A percentile compares a stretch with the other conserved stretches of the same genome.
Evolutionary conservation across 2,888 invertebrate genomes (phyloP).

Genomic region (Drosophila barbarae): DNA sequence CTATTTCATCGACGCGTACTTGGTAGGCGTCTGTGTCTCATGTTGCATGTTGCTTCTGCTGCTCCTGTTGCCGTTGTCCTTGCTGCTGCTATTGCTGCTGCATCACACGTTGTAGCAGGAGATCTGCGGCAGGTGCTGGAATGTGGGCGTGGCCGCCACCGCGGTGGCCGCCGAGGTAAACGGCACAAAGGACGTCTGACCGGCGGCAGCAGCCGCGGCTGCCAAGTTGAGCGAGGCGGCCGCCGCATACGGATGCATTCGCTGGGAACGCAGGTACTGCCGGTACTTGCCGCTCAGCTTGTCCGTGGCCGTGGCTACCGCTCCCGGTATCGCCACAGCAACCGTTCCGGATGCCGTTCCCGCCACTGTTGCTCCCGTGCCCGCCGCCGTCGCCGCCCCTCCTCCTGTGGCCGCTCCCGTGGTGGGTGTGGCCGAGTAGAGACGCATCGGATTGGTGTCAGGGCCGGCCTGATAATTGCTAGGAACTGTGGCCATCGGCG

Average conservation of each 20-base stretch:
- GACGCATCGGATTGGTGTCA: slow-evolving; percentile 76
- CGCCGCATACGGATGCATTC: slow-evolving; percentile 82
- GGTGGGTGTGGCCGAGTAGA: slow-evolving; percentile 46
- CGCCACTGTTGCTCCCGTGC: slow-evolving; percentile 23
- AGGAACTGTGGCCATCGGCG: slow-evolving; percentile 80
- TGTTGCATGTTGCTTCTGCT: slow-evolving; percentile 34
- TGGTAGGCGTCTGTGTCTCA: slow-evolving; percentile 66
- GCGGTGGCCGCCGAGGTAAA: slow-evolving; percentile 73
- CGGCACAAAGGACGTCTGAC: slow-evolving; percentile 80
- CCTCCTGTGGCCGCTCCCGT: slow-evolving; percentile 49
- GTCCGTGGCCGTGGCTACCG: slow-evolving; percentile 61
- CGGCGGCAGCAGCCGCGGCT: slow-evolving; percentile 75
- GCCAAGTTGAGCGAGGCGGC: slow-evolving; percentile 77
- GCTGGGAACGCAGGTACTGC: slow-evolving; percentile 82
- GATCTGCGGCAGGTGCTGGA: slow-evolving; percentile 81
- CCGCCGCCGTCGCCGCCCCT: slow-evolving; percentile 31
- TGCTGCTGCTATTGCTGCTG: slow-evolving; percentile 38
- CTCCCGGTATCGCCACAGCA: slow-evolving; percentile 26
- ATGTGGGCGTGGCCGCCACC: slow-evolving; percentile 76
- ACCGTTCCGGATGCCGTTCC: slow-evolving; percentile 18
- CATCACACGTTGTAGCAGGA: slow-evolving; percentile 83
- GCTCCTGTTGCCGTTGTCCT: slow-evolving; percentile 31
- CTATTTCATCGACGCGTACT: slow-evolving; percentile 65
- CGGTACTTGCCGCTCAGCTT: slow-evolving; percentile 82
- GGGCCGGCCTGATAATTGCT: slow-evolving; percentile 80